phyloP scores from a whole-genome alignment of 2,113 vertebrate species.

The Gnathonemus longibarbis region DNA sequence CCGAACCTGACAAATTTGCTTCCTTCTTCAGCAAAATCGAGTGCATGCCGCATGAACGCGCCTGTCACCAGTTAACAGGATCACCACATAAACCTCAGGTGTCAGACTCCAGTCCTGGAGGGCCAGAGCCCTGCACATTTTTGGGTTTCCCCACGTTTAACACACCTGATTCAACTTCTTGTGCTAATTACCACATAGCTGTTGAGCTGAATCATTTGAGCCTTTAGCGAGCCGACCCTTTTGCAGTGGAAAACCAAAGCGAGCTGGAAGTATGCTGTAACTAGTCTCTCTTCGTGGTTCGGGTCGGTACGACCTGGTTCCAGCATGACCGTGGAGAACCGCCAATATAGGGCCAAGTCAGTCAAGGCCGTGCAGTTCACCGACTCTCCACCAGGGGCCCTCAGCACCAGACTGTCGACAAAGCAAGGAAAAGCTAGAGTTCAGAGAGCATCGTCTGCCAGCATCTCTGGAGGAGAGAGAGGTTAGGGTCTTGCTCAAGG shows the following conservation, averaged over 20 bases:
- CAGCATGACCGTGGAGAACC: background rate
- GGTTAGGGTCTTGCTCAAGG: background rate
- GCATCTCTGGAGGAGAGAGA: background rate
- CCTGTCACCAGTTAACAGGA: background rate
- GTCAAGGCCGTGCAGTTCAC: background rate
- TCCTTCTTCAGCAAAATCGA: background rate
- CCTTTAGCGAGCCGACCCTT: background rate
- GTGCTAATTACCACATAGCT: too few relatives aligned
- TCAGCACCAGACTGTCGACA: background rate
- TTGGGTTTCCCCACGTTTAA: too few relatives aligned
- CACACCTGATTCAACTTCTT: too few relatives aligned
- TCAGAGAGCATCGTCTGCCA: background rate
- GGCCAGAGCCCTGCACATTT: too few relatives aligned
- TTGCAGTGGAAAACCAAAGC: background rate
- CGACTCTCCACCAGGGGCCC: background rate
- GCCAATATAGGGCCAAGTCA: background rate
- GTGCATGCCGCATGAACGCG: background rate
- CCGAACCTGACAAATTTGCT: background rate
- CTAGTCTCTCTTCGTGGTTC: background rate
- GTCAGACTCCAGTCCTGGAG: too few relatives aligned
- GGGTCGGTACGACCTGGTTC: background rate
- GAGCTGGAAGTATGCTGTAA: background rate
- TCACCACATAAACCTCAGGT: background rate
- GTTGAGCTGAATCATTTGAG: too few relatives aligned
- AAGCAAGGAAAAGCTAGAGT: background rate